Conservation (phyloP, 2,113 vertebrate genomes). For the Cardinalis cardinalis region DNA sequence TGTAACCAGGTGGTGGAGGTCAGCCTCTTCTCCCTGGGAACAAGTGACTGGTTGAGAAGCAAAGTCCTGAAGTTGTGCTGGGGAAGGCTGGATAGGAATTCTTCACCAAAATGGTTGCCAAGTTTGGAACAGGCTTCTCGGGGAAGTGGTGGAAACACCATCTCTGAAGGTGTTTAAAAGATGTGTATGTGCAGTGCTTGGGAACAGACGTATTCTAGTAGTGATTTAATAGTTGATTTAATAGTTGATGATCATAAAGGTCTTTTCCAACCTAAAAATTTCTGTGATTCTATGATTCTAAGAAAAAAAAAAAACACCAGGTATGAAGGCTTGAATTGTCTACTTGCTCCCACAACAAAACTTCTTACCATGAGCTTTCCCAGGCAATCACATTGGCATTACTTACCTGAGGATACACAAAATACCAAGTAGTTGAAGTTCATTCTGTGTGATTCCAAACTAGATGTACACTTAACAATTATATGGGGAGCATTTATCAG, state of each 20-base stretch:
- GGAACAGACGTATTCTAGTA: not conserved
- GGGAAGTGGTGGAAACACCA: not conserved
- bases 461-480: not conserved
- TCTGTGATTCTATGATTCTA: not conserved
- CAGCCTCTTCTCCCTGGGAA: not conserved
- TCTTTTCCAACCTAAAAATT: not conserved
- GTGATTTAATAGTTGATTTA: not conserved
- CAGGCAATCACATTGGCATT: not conserved
- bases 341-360: not conserved
- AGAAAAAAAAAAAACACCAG: rapidly evolving
- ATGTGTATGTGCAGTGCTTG: rapidly evolving
- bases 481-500: not conserved
- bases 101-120: not conserved
- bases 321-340: not conserved
- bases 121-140: not conserved
- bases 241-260: not conserved
- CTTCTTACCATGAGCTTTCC: not conserved
- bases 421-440: not conserved
- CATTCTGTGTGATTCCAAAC: not conserved
- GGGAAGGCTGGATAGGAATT: not conserved
- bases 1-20: not conserved
- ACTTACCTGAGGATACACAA: not conserved
- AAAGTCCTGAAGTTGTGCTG: not conserved
- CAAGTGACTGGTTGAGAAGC: not conserved
- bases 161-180: not conserved